Conservation (phyloP, 2,797 vertebrate genomes). For the Fistularia tabacaria region DNA sequence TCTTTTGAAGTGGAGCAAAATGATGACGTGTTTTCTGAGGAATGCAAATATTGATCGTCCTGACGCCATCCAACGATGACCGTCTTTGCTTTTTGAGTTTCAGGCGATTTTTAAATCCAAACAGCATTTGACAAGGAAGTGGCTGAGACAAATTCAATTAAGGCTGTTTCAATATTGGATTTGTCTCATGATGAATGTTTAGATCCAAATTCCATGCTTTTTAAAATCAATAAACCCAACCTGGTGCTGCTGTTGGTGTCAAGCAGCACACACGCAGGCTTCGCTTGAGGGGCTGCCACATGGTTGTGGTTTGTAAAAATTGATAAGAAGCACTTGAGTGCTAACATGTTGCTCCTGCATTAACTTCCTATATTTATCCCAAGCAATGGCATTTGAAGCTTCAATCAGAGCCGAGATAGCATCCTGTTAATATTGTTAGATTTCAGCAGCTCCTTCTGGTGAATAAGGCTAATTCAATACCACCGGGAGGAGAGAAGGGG, state of each 20-base stretch:
- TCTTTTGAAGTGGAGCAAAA: no score
- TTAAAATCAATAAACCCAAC: constrained; percentile 48
- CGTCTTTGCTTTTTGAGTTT: constrained; percentile 10
- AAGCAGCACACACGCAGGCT: constrained; percentile 31
- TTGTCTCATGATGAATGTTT: constrained; percentile 38
- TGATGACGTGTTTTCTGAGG: no score
- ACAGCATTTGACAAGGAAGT: constrained; percentile 50
- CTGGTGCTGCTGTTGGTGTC: constrained; percentile 26
- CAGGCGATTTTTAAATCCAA: constrained; percentile 39
- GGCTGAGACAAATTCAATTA: constrained; percentile 39
- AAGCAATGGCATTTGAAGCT: constrained; percentile 59
- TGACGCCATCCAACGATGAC: no score
- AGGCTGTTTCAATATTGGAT: constrained; percentile 43
- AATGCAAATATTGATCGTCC: no score
- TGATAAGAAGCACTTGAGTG: constrained; percentile 45
- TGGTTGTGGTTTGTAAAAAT: constrained; percentile 35
- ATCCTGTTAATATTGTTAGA: constrained; percentile 70
- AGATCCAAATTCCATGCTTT: constrained; percentile 36
- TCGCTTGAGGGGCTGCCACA: constrained; percentile 22
- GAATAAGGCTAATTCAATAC: constrained; percentile 69
- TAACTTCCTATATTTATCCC: constrained; percentile 70
- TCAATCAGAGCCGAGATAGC: constrained; percentile 59
- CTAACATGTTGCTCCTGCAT: constrained; percentile 27
- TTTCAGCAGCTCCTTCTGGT: constrained; percentile 58
- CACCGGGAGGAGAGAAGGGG: constrained; percentile 37